These are phyloP conservation scores for Vultur gryphus DNA, from an alignment of 2,797 vertebrate genomes.

Conservation along the genomic window DNA sequence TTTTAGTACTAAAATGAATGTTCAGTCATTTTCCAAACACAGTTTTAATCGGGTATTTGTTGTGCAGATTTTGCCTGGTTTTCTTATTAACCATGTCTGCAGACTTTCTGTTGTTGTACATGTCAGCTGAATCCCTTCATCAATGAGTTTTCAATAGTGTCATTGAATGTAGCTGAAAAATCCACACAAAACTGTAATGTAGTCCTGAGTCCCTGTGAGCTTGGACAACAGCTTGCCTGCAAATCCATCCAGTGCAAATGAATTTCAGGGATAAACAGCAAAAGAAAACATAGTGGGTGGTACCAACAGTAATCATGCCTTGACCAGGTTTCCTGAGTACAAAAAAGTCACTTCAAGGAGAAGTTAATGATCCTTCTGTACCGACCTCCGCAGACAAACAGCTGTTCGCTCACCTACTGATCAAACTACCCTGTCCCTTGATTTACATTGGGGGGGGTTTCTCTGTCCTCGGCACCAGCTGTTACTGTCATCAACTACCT, in stretches of 20 bases:
- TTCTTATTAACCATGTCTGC: neutral
- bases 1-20: neutral
- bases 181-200: neutral
- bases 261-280: neutral
- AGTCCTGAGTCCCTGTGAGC: neutral
- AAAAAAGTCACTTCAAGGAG: slow-evolving; percentile 3
- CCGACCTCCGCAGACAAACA: neutral
- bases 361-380: slow-evolving; percentile 35
- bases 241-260: neutral
- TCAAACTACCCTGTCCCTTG: neutral
- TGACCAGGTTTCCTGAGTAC: neutral
- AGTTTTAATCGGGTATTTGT: neutral
- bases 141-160: neutral
- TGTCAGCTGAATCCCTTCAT: neutral
- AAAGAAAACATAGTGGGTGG: slow-evolving; percentile 24
- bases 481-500: neutral
- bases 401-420: neutral
- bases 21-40: neutral
- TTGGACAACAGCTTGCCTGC: neutral
- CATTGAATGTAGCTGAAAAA: neutral
- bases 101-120: neutral
- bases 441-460: neutral
- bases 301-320: neutral
- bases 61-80: neutral
- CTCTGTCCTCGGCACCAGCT: neutral